These are phyloP conservation scores for Colius striatus DNA, from an alignment of 2,113 vertebrate genomes.

Conservation along the genomic window DNA sequence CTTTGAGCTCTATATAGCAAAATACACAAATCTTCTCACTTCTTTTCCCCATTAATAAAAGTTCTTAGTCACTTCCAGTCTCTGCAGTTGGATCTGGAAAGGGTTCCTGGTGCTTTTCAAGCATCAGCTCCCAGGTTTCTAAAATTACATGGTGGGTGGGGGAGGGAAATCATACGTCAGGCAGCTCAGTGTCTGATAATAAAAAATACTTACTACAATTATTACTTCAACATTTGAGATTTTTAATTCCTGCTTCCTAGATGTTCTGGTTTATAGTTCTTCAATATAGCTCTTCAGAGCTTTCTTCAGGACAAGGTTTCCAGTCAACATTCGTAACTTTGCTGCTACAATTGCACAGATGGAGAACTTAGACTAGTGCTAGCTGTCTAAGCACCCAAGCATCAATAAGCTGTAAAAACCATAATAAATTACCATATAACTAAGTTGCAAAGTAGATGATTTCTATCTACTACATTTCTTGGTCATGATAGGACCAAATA, in stretches of 20 bases:
- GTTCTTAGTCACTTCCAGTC: not conserved
- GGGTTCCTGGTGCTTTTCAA: not conserved
- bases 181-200: not conserved
- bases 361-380: not conserved
- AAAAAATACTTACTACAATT: not conserved
- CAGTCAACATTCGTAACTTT: not conserved
- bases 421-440: not conserved
- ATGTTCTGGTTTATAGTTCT: not conserved
- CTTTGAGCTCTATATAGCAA: not conserved
- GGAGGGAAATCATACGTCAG: not conserved
- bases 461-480: not conserved
- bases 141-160: not conserved
- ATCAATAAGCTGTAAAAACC: slow-evolving; percentile 11
- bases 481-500: not conserved
- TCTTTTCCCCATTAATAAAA: not conserved
- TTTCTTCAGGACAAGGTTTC: not conserved
- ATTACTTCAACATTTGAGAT: not conserved
- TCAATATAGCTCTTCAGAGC: not conserved
- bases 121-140: not conserved
- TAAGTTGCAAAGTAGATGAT: not conserved
- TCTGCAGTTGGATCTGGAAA: not conserved
- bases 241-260: not conserved
- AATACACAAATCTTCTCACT: not conserved
- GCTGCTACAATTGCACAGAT: not conserved
- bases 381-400: not conserved